phyloP scores from a whole-genome alignment of 2,113 vertebrate species.

The Tor tambroides region DNA sequence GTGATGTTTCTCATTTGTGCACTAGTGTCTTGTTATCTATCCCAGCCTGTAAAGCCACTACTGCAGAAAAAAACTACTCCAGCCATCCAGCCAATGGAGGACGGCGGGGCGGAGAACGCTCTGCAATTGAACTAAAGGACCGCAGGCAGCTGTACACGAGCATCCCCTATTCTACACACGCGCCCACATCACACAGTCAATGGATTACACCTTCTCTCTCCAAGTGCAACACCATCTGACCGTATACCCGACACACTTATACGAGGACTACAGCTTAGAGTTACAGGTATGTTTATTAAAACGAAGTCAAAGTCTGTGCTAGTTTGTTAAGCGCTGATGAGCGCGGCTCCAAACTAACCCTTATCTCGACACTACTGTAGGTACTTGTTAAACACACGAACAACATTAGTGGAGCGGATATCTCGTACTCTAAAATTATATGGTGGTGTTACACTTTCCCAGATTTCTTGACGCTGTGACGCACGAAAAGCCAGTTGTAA shows the following conservation, averaged over 20 bases:
- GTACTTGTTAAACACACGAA: conserved; percentile 8
- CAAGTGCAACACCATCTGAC: conserved; percentile 78
- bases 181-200: conserved; percentile 67
- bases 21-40: not conserved
- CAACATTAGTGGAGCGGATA: not conserved
- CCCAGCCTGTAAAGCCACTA: conserved; percentile 1
- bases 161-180: conserved; percentile 58
- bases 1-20: not conserved
- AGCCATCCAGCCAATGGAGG: conserved; percentile 70
- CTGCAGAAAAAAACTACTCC: conserved; percentile 55
- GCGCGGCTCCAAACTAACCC: not conserved
- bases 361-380: not conserved
- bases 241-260: conserved; percentile 72
- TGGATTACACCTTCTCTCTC: conserved; percentile 79
- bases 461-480: not conserved
- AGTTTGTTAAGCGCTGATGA: not conserved
- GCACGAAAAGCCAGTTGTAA: not conserved
- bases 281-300: conserved; percentile 73
- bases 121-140: conserved; percentile 65
- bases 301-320: not conserved
- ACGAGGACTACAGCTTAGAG: conserved; percentile 74
- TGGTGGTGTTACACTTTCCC: not conserved
- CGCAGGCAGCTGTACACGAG: conserved; percentile 62
- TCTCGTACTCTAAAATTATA: not conserved
- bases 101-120: conserved; percentile 70